Evolutionary conservation across 1,140 invertebrate genomes (phyloP).

Genomic region (Oryctes rhinoceros): DNA sequence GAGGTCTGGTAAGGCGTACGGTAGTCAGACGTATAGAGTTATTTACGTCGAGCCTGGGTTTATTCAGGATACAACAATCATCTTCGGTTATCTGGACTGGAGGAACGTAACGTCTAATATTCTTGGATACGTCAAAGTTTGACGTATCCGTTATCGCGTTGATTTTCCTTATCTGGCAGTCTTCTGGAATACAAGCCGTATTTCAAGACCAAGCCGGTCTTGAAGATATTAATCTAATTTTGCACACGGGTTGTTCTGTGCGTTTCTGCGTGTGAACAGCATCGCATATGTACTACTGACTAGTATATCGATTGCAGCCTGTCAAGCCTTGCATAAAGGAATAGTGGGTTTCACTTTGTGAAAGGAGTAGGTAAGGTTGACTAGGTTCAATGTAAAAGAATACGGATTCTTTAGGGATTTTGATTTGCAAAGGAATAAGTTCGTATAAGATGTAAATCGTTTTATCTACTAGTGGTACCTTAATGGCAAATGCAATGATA

Average conservation of each 20-base stretch:
- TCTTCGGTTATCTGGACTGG: conserved; percentile 5
- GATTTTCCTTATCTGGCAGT: conserved; percentile 32
- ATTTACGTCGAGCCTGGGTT: conserved; percentile 7
- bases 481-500: conserved; percentile 7
- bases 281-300: background rate
- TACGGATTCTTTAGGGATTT: background rate
- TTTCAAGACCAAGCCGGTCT: no score
- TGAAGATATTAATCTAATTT: conserved; percentile 3
- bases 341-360: conserved; percentile 17
- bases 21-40: conserved; percentile 9
- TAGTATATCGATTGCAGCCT: background rate
- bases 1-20: no score
- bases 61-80: conserved; percentile 15
- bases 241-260: conserved; percentile 15
- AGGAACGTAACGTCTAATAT: conserved; percentile 25
- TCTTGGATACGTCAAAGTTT: background rate
- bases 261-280: conserved; percentile 8
- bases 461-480: conserved; percentile 21
- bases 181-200: background rate
- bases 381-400: conserved; percentile 28
- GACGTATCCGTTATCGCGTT: conserved; percentile 20
- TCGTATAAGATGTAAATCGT: conserved; percentile 15
- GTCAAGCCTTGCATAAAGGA: conserved; percentile 33
- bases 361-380: conserved; percentile 10
- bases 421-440: conserved; percentile 6